A percentile compares a stretch with the other conserved stretches of the same genome.
Evolutionary conservation across 2,113 vertebrate genomes (phyloP).

Genomic region (Sialia sialis): DNA sequence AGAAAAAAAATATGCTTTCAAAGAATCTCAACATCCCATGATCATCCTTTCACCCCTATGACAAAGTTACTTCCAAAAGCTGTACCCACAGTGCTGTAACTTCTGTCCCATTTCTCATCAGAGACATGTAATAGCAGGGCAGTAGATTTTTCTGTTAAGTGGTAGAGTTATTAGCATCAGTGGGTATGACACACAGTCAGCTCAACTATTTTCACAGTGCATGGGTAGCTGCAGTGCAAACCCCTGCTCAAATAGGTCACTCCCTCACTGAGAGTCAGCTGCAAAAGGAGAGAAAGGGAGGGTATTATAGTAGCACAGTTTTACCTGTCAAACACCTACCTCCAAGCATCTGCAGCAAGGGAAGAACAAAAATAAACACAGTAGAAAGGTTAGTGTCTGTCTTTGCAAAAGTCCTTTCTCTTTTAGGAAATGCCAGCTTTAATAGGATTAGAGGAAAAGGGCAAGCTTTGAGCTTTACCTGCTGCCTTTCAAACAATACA

Average conservation of each 20-base stretch:
- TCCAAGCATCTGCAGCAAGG: slow-evolving; percentile 48
- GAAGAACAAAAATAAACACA: not conserved
- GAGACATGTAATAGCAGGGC: not conserved
- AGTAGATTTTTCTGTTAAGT: not conserved
- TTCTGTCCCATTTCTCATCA: not conserved
- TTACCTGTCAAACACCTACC: slow-evolving; percentile 50
- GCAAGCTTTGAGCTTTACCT: not conserved
- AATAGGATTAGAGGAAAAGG: not conserved
- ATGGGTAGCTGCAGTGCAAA: not conserved
- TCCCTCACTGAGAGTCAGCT: not conserved
- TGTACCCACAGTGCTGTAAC: not conserved
- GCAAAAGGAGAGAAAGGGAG: not conserved
- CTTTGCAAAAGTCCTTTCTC: not conserved
- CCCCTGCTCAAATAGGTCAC: not conserved
- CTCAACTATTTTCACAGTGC: not conserved
- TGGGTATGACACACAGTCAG: not conserved
- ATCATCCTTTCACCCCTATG: not conserved
- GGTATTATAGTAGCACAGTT: not conserved
- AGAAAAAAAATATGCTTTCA: not conserved
- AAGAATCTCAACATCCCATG: not conserved
- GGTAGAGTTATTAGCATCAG: not conserved
- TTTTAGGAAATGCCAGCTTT: not conserved
- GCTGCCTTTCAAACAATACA: slow-evolving; percentile 3
- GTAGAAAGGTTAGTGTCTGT: slow-evolving; percentile 25
- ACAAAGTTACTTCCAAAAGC: not conserved